Percentiles rank a stretch among this genome's conserved stretches.
These are phyloP conservation scores for Sesia bembeciformis DNA, from an alignment of 2,888 invertebrate species.

Conservation along the genomic window DNA sequence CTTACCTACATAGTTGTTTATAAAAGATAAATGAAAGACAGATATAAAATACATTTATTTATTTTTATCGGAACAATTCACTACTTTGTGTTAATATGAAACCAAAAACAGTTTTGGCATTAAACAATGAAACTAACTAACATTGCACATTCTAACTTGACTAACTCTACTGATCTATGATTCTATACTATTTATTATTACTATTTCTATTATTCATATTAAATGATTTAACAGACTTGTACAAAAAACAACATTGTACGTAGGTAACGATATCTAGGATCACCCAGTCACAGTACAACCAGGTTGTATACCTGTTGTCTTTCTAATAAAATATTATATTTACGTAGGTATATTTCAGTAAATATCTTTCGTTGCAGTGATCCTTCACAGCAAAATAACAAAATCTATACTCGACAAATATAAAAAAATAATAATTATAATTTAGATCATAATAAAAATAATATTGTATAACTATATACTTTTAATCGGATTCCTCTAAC, in stretches of 20 bases:
- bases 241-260: conserved; percentile 18
- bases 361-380: too few relatives aligned
- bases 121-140: conserved; percentile 56
- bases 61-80: conserved; percentile 62
- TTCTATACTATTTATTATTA: conserved; percentile 5
- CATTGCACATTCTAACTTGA: conserved; percentile 60
- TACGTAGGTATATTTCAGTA: too few relatives aligned
- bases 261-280: conserved; percentile 20
- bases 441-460: too few relatives aligned
- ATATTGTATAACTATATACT: too few relatives aligned
- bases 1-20: neutral
- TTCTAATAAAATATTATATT: too few relatives aligned
- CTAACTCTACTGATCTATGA: conserved; percentile 22
- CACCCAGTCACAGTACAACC: too few relatives aligned
- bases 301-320: too few relatives aligned
- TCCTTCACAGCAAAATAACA: too few relatives aligned
- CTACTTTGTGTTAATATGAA: conserved; percentile 63
- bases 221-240: conserved; percentile 27
- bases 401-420: too few relatives aligned
- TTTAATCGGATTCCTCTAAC: too few relatives aligned
- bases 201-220: neutral
- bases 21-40: conserved; percentile 15
- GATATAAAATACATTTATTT: conserved; percentile 35
- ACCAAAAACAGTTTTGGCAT: conserved; percentile 62
- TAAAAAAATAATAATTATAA: too few relatives aligned